Base-by-base conservation (phyloP, 2,797 vertebrate species). In the Hippoglossus hippoglossus region DNA sequence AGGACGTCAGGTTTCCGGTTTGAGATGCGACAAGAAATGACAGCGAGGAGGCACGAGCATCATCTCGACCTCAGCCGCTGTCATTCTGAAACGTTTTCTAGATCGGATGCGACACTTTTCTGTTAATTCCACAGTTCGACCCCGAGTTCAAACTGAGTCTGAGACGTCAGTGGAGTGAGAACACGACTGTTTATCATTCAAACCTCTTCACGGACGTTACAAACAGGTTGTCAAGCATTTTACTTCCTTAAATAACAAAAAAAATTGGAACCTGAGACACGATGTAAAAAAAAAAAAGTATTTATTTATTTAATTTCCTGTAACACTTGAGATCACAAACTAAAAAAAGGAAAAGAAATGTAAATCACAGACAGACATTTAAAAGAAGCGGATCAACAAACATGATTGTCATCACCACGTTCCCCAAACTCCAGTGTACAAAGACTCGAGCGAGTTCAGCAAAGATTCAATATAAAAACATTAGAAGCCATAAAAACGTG, bases 351-450 rank as follows among this genome's bases (percentile, higher is more conserved):
- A 44, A 18, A 51, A 26, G 12, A 6, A 64, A 44, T 16, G 6
- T 9, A 9, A 49, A 55, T 59, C 46, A 84, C 71, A 75, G 22
- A 54, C 51, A 64, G 26, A 77, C 53, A 57, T 52, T 68, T 61
- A 61, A 57, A 81, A 71, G 53, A 74, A 62, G 78, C 21, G 16
- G 39, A 80, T 47, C 55, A 66, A 77, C 47, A 52, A 67, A 81
- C 71, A 68, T 73, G 87, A 91, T 86, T 86, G 88, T 87, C 75
- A 5, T 74, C 79, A 64, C 74, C 77, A 80, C 15, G 53, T 75
- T 68, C 62, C 76, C 60, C 28, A 68, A 0, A 13, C 59, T 36
- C 67, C 21, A 4, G 24, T 44, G 26, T 71, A 83, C 66, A 83
- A 81, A 85, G 72, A 73, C 46, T 22, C n/a, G 21, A 77, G 47